A percentile compares a stretch with the other conserved stretches of the same genome.
Evolutionary conservation across 2,797 vertebrate species (phyloP).

Genomic region (Hephaestus fuliginosus): DNA sequence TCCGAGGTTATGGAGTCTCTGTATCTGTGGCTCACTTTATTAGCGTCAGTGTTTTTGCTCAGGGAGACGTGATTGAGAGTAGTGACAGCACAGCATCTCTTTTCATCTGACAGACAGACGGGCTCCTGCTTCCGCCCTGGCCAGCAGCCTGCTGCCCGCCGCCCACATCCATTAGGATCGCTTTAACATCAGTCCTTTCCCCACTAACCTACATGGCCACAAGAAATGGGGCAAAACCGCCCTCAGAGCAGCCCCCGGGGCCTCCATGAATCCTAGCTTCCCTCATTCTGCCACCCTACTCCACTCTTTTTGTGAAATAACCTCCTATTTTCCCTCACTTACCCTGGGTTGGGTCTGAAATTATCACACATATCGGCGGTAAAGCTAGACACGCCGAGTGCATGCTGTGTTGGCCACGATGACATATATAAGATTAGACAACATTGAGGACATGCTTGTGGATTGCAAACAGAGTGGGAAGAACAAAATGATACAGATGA

Average conservation of each 20-base stretch:
- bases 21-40: slow-evolving; percentile 61
- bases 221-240: slow-evolving; percentile 64
- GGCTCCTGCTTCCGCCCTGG: slow-evolving; percentile 53
- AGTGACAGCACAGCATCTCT: slow-evolving; percentile 62
- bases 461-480: slow-evolving; percentile 8
- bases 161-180: slow-evolving; percentile 72
- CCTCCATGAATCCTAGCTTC: slow-evolving; percentile 34
- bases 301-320: slow-evolving; percentile 11
- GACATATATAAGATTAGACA: slow-evolving; percentile 18
- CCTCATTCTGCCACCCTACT: slow-evolving; percentile 45
- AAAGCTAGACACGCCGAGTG: background rate
- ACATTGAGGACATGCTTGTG: slow-evolving; percentile 15
- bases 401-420: slow-evolving; percentile 13
- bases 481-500: slow-evolving; percentile 40
- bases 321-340: slow-evolving; percentile 12
- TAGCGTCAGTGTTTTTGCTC: slow-evolving; percentile 52
- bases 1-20: slow-evolving; percentile 50
- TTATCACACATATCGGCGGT: background rate
- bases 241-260: slow-evolving; percentile 60
- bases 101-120: slow-evolving; percentile 64
- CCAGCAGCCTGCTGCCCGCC: slow-evolving; percentile 51
- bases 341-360: slow-evolving; percentile 26
- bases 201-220: slow-evolving; percentile 63
- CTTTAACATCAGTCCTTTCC: slow-evolving; percentile 61
- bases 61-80: slow-evolving; percentile 60